phyloP scores from a whole-genome alignment of 2,113 vertebrate species.

The Theristicus caerulescens region DNA sequence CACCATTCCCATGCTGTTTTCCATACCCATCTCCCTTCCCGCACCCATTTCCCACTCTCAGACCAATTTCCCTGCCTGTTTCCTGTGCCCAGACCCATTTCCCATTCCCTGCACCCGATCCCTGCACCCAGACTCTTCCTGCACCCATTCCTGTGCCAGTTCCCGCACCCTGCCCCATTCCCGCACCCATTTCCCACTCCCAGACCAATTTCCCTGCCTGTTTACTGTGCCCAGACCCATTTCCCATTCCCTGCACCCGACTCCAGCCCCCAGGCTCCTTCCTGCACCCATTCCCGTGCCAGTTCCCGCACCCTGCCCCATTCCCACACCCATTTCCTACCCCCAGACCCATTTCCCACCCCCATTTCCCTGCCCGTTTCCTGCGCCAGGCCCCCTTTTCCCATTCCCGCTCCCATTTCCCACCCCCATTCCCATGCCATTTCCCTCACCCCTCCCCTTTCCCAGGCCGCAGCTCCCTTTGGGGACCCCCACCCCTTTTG shows the following conservation, averaged over 20 bases:
- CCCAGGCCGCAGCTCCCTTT: not conserved
- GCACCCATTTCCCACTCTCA: not conserved
- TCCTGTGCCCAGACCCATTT: too few relatives aligned
- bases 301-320: too few relatives aligned
- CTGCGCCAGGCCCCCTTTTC: too few relatives aligned
- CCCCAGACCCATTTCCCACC: too few relatives aligned
- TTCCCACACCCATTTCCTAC: not conserved
- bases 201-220: not conserved
- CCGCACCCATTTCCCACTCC: not conserved
- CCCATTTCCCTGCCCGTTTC: not conserved
- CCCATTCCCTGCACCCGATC: not conserved
- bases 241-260: not conserved
- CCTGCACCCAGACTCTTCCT: not conserved
- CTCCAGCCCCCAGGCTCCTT: not conserved
- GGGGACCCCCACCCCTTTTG: not conserved
- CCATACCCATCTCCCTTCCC: not conserved
- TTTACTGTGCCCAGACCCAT: too few relatives aligned
- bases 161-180: not conserved
- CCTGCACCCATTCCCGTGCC: too few relatives aligned
- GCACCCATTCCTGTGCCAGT: too few relatives aligned
- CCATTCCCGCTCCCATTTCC: not conserved
- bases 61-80: not conserved
- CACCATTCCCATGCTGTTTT: not conserved
- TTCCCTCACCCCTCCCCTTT: not conserved
- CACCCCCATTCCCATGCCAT: not conserved